Conservation (phyloP, 2,113 vertebrate species). For the Forbesichthys papilliferus region DNA sequence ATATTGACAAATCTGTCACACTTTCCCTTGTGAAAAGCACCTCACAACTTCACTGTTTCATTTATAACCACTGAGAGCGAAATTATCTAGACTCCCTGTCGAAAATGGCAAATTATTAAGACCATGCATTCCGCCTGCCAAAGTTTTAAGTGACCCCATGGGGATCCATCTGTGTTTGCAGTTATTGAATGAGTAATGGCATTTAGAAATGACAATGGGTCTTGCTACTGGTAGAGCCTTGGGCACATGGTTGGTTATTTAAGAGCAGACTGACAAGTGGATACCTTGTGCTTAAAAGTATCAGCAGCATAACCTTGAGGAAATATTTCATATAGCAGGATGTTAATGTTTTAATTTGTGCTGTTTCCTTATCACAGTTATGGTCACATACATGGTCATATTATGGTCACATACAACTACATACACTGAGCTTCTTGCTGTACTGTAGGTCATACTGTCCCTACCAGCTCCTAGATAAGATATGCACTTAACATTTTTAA, state of each 20-base stretch:
- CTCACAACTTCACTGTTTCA: conserved; percentile 30
- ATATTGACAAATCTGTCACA: conserved; percentile 51
- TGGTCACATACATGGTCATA: conserved; percentile 20
- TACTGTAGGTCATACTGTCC: conserved; percentile 8
- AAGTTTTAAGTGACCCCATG: conserved; percentile 55
- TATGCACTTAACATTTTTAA: no score
- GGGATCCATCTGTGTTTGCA: conserved; percentile 36
- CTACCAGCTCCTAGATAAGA: no score
- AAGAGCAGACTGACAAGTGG: conserved; percentile 32
- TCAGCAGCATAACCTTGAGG: conserved; percentile 16
- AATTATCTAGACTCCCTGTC: conserved; percentile 14
- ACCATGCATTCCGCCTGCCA: conserved; percentile 33
- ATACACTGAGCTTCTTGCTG: conserved; percentile 20
- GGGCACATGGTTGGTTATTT: conserved; percentile 41
- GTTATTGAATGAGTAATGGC: conserved; percentile 66
- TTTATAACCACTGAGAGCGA: conserved; percentile 32
- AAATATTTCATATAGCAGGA: conserved; percentile 67
- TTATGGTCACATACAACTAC: conserved; percentile 25
- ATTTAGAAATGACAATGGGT: conserved; percentile 60
- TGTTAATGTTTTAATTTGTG: conserved; percentile 59
- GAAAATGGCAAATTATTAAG: conserved; percentile 38
- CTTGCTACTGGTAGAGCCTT: conserved; percentile 44
- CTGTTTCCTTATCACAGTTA: conserved; percentile 21
- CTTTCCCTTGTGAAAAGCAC: conserved; percentile 30
- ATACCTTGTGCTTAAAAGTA: conserved; percentile 17